These are phyloP conservation scores for Oceanites oceanicus DNA, from an alignment of 2,113 vertebrate genomes.

Conservation along the genomic window DNA sequence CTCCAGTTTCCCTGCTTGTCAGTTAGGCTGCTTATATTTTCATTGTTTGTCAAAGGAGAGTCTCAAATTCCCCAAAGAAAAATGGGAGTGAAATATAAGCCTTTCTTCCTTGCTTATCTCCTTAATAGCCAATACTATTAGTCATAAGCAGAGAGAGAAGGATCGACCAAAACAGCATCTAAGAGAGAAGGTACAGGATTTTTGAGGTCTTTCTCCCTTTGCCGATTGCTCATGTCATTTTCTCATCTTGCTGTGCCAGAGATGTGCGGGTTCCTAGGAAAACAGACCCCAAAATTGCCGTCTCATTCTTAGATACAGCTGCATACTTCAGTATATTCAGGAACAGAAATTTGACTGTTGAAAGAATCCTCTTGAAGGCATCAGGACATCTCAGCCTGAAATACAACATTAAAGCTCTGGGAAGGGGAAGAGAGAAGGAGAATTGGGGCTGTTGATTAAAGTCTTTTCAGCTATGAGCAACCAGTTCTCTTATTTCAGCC, in stretches of 20 bases:
- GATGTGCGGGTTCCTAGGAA: background rate
- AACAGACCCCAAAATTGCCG: background rate
- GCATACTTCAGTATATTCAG: background rate
- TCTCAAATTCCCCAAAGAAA: background rate
- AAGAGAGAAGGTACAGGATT: background rate
- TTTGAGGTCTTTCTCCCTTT: background rate
- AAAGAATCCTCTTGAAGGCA: constrained; percentile 6
- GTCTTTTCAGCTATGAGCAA: background rate
- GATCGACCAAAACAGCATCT: background rate
- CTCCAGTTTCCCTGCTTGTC: background rate
- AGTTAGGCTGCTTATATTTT: background rate
- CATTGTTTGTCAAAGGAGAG: background rate
- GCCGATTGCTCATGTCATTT: background rate
- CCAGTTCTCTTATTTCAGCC: background rate
- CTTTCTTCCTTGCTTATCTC: background rate
- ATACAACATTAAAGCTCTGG: constrained; percentile 37
- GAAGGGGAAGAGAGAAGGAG: background rate
- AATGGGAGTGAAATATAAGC: background rate
- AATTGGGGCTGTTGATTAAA: background rate
- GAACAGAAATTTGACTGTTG: background rate
- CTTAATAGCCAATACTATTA: background rate
- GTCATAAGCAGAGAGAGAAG: background rate
- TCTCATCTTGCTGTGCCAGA: background rate
- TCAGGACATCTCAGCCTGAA: constrained; percentile 44
- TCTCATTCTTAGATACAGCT: constrained; percentile 1